Evolutionary conservation across 2,888 invertebrate species (phyloP).

Genomic region (Limnephilus marmoratus): DNA sequence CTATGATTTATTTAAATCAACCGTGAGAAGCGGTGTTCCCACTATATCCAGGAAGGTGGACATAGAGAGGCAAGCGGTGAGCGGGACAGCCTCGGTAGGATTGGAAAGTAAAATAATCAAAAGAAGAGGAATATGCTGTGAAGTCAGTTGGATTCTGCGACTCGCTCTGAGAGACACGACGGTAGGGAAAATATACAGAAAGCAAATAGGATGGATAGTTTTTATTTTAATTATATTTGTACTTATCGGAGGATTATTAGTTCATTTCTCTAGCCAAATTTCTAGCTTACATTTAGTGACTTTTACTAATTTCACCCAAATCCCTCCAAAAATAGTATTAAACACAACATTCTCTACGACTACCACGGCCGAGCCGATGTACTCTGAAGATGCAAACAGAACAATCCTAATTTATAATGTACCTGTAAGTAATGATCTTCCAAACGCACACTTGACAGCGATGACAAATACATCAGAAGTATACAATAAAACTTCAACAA

Average conservation of each 20-base stretch:
- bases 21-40: slow-evolving; percentile 51
- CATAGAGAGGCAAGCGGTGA: slow-evolving; percentile 38
- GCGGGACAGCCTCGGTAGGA: slow-evolving; percentile 10
- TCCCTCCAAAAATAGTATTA: slow-evolving; percentile 57
- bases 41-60: slow-evolving; percentile 64
- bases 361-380: slow-evolving; percentile 72
- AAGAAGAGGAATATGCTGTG: slow-evolving; percentile 72
- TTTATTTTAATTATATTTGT: slow-evolving; percentile 76
- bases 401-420: slow-evolving; percentile 68
- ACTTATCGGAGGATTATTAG: slow-evolving; percentile 72
- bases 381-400: slow-evolving; percentile 70
- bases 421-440: slow-evolving; percentile 68
- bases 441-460: slow-evolving; percentile 35
- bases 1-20: slow-evolving; percentile 59
- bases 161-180: slow-evolving; percentile 74
- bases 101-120: slow-evolving; percentile 68
- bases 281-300: slow-evolving; percentile 57
- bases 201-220: slow-evolving; percentile 77
- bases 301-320: slow-evolving; percentile 58
- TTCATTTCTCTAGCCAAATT: slow-evolving; percentile 74
- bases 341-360: slow-evolving; percentile 28
- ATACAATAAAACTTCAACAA: slow-evolving; percentile 37
- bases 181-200: slow-evolving; percentile 72
- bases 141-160: slow-evolving; percentile 75
- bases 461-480: slow-evolving; percentile 16